Base-by-base conservation (phyloP, 1,140 invertebrate species). In the Drosophila willistoni region DNA sequence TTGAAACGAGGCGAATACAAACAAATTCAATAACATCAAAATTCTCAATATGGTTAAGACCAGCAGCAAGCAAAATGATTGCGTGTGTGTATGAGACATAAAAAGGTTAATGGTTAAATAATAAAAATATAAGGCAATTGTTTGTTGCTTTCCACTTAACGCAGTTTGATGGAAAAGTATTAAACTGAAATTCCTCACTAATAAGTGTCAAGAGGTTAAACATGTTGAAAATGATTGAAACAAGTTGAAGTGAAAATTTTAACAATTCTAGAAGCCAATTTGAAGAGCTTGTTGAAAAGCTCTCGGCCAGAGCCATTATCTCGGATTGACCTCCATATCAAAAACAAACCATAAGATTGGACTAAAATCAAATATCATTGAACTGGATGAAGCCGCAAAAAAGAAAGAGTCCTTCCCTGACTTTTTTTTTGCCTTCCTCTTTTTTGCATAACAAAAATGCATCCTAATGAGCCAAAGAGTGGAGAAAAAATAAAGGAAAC, bases 71-170 rank as follows among this genome's bases (percentile, higher is more conserved):
- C 44, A 72, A 64, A 81, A 81, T 71, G 79, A 77, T 76, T 71
- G 36, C 5, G 57, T 39, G 71, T 77, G 77, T 84, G 73, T 64
- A 62, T 55, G 42, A 66, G 44, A 68, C 72, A 89, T 89, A 89
- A 89, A 87, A 89, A 87, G 77, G 84, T 89, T 89, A 89, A 87
- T 89, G 84, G 71, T 76, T 69, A 71, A 71, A 78, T 78, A 78
- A 68, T 65, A 82, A 77, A 82, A 77, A 77, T 47, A 68, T 70
- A 71, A 77, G 74, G 57, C 47, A 77, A 71, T 77, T 71, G n/a
- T 77, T 67, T 71, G 56, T 64, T 54, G 36, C 59, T 39, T 59
- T n/a, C 29, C 13, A n/a, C 12, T 22, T 54, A 29, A 29, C 3
- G 29, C 29, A 29, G 29, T 54, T 34, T 70, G 7, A 44, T 44